Base-by-base conservation (phyloP, 2,113 vertebrate genomes). In the Spea multiplicata region DNA sequence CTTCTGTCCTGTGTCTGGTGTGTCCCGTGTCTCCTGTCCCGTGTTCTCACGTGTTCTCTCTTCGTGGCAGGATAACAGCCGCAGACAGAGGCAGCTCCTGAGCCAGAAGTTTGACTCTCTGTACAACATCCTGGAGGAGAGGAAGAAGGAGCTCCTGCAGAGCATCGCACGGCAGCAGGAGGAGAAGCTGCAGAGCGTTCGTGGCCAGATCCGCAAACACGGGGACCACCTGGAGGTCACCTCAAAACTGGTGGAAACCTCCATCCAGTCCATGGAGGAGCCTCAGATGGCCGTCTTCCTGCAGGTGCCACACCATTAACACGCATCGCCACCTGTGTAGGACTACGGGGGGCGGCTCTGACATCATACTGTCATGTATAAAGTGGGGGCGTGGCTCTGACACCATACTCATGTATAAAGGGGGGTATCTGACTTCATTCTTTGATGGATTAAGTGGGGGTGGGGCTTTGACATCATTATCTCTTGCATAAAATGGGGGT, bases 181-280 rank as follows among this genome's bases (percentile, higher is more conserved):
- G 74, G 71, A 88, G 3, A 94, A 94, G 82, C 91, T 96, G 80
- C 89, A 89, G 76, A 88, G 77, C 0, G 87, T 97, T 3, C 89
- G 94, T 0, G 83, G 88, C 3, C 95, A 97, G 82, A 93, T 97
- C 72, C 91, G 92, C 3, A 90, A 84, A 80, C 94, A 95, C 0
- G 85, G 93, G 0, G 94, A 96, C 81, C 91, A 94, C 83, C 91
- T 97, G 82, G 96, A 98, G 86, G 83, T 82, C 5, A 91, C 93
- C 2, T 92, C 91, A 14, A 91, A 94, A 9, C 90, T 97, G 78
- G 94, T 97, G 79, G 95, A 96, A 85, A 83, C 90, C 0, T 91
- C 94, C 75, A 92, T 96, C 49, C 94, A 91, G 82, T 91, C 91
- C 73, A 94, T 94, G 93, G 95, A 95, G 68, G 94, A 96, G 86